Percentiles rank a stretch among this genome's conserved stretches.
Evolutionary conservation across 2,113 vertebrate genomes (phyloP).

Genomic region (Proteles cristata): DNA sequence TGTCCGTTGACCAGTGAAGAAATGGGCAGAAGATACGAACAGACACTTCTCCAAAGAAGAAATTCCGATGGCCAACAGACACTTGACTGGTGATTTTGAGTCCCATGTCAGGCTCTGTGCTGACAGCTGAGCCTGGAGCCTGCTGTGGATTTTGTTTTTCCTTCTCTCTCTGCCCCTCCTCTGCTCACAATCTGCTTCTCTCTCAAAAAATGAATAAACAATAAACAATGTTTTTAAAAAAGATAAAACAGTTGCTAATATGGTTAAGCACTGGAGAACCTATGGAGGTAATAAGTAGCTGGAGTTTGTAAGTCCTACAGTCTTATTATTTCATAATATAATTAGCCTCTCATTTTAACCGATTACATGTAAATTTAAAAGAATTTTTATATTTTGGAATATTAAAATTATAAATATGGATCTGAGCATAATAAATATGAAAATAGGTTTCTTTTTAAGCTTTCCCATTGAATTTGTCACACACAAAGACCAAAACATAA

Average conservation of each 20-base stretch:
- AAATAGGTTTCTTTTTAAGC: neutral
- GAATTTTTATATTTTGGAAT: neutral
- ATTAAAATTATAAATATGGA: neutral
- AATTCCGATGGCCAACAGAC: no score
- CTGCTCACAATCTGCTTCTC: no score
- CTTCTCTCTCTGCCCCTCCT: no score
- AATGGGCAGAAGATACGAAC: no score
- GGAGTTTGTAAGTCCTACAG: neutral
- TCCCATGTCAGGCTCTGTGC: no score
- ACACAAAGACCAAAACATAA: neutral
- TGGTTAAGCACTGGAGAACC: neutral
- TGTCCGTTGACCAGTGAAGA: no score
- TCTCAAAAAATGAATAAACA: no score
- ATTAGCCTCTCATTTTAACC: neutral
- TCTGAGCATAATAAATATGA: neutral
- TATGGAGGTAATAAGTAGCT: neutral
- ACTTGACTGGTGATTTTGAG: no score
- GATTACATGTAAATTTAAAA: neutral
- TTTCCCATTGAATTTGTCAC: neutral
- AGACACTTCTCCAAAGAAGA: no score
- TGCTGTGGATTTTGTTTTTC: no score
- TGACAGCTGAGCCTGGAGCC: no score
- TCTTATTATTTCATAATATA: neutral
- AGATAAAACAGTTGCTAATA: neutral
- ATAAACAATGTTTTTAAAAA: no score